These are phyloP conservation scores for Paradoxurus hermaphroditus DNA, from an alignment of 2,113 vertebrate genomes.

Conservation along the genomic window DNA sequence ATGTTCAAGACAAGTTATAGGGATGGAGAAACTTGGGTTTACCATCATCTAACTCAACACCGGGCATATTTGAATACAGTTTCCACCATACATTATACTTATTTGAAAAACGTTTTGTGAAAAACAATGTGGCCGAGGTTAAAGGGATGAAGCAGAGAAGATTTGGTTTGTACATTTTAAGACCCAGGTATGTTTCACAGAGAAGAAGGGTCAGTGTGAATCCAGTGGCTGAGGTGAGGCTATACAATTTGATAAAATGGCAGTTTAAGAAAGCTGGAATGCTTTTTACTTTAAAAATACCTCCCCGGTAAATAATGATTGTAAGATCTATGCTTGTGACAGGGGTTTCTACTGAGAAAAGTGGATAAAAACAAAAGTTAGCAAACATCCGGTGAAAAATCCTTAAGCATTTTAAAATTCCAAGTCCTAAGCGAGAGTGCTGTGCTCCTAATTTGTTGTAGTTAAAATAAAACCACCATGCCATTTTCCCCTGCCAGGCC, in stretches of 20 bases:
- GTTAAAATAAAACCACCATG: background rate
- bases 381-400: background rate
- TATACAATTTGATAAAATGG: background rate
- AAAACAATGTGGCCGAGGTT: background rate
- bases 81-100: background rate
- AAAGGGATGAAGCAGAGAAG: background rate
- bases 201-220: background rate
- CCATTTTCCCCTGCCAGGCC: background rate
- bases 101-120: background rate
- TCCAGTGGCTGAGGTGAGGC: background rate
- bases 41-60: background rate
- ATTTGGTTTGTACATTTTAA: background rate
- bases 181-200: background rate
- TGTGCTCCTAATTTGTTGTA: background rate
- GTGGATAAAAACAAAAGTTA: background rate
- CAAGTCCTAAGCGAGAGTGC: background rate
- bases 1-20: background rate
- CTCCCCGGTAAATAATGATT: background rate
- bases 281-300: background rate
- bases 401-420: background rate
- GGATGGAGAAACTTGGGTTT: background rate
- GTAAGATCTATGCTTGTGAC: background rate
- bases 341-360: slow-evolving; percentile 6
- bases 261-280: background rate
- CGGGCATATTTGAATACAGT: background rate